A percentile compares a stretch with the other conserved stretches of the same genome.
Evolutionary conservation across 1,140 invertebrate species (phyloP).

Genomic region (Anagrus nilaparvatae): DNA sequence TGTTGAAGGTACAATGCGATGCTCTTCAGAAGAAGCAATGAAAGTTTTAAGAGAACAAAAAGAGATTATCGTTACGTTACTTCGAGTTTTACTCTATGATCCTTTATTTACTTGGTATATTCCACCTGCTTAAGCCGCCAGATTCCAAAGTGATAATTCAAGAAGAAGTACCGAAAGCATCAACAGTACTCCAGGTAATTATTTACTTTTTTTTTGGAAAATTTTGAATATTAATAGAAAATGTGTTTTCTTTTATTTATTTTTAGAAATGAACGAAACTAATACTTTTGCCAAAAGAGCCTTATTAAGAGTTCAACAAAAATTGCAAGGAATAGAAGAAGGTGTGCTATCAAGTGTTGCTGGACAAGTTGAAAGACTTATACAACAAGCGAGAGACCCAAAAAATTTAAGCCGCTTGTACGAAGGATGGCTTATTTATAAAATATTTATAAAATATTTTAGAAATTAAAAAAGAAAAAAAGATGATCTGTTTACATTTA

Average conservation of each 20-base stretch:
- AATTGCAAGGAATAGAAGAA: constrained; percentile 74
- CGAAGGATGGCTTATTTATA: constrained; percentile 74
- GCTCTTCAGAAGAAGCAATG: constrained; percentile 82
- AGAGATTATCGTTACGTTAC: constrained; percentile 75
- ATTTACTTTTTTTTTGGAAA: no score
- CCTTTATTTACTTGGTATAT: constrained; percentile 83
- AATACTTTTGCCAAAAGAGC: constrained; percentile 70
- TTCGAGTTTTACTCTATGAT: constrained; percentile 89
- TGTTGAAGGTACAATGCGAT: constrained; percentile 78
- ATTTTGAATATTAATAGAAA: no score
- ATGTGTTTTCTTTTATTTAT: no score
- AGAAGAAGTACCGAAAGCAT: constrained; percentile 12
- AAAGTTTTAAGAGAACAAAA: constrained; percentile 68
- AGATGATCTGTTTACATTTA: no score
- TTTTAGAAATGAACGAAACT: constrained; percentile 33
- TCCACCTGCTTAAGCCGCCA: constrained; percentile 45
- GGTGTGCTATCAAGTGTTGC: constrained; percentile 53
- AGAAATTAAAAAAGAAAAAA: no score
- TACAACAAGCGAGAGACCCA: constrained; percentile 72
- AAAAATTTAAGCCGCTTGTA: constrained; percentile 68
- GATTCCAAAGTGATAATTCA: constrained; percentile 28
- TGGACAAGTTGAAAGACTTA: constrained; percentile 74
- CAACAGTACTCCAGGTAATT: constrained; percentile 18
- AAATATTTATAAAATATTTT: constrained; percentile 19
- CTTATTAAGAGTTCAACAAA: constrained; percentile 66